Evolutionary conservation across 2,888 invertebrate genomes (phyloP).

Genomic region (Agonopterix subpropinquella): DNA sequence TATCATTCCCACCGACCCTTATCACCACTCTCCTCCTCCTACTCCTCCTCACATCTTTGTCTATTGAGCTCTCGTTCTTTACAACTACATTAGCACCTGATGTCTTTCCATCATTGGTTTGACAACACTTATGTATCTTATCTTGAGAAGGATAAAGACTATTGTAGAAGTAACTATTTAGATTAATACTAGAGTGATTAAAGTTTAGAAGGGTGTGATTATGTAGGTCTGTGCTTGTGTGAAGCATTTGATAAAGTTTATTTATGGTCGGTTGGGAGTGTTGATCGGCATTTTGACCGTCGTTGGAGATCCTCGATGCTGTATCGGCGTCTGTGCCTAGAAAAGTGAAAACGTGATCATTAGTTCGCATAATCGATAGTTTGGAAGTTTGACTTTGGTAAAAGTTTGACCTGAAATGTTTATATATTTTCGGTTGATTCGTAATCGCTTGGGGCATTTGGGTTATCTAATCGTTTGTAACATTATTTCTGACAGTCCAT

Average conservation of each 20-base stretch:
- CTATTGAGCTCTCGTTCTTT: constrained; percentile 16
- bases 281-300: constrained; percentile 28
- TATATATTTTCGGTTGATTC: too few species aligned
- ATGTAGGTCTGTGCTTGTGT: constrained; percentile 34
- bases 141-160: constrained; percentile 22
- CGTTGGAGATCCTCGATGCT: constrained; percentile 37
- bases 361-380: constrained; percentile 20
- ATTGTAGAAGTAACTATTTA: constrained; percentile 33
- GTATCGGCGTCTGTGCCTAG: constrained; percentile 59
- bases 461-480: too few species aligned
- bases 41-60: constrained; percentile 29
- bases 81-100: constrained; percentile 34
- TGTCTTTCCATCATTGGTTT: constrained; percentile 15
- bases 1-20: constrained; percentile 26
- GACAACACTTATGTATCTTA: constrained; percentile 30
- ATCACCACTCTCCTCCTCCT: constrained; percentile 47
- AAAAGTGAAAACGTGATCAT: constrained; percentile 17
- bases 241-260: constrained; percentile 63
- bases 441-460: too few species aligned
- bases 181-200: constrained; percentile 36
- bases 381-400: too few species aligned
- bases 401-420: too few species aligned
- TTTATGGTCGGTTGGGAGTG: constrained; percentile 51
- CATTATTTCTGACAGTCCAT: too few species aligned
- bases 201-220: constrained; percentile 38